Conservation (phyloP, 2,888 invertebrate genomes). For the Melanostoma mellinum region DNA sequence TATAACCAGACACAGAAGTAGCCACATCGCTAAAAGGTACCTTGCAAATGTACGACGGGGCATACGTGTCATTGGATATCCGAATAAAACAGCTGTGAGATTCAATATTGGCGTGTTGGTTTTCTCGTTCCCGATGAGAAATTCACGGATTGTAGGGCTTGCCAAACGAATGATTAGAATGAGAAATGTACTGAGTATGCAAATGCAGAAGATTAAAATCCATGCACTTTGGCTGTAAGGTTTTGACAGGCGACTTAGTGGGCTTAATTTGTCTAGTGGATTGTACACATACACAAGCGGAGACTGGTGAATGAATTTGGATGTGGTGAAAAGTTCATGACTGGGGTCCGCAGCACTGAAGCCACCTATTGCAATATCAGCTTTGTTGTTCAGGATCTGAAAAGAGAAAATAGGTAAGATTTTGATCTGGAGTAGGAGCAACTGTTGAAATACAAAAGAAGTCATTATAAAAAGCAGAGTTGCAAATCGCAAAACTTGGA, state of each 20-base stretch:
- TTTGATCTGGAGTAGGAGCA: no score
- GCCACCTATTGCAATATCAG: slow-evolving; percentile 77
- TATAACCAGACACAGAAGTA: slow-evolving; percentile 76
- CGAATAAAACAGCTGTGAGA: slow-evolving; percentile 74
- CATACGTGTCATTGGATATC: slow-evolving; percentile 74
- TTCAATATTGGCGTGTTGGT: slow-evolving; percentile 73
- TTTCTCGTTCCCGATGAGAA: slow-evolving; percentile 64
- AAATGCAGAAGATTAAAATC: slow-evolving; percentile 56
- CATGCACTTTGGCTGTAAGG: slow-evolving; percentile 75
- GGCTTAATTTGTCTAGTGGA: slow-evolving; percentile 65
- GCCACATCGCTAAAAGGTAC: slow-evolving; percentile 77
- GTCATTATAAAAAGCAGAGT: no score
- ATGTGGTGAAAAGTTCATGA: slow-evolving; percentile 73
- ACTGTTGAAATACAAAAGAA: no score
- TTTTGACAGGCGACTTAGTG: slow-evolving; percentile 73
- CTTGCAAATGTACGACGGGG: slow-evolving; percentile 75
- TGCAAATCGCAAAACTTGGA: no score
- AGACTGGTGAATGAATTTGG: slow-evolving; percentile 74
- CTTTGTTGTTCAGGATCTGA: slow-evolving; percentile 73
- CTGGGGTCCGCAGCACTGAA: slow-evolving; percentile 75
- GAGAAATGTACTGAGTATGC: not conserved
- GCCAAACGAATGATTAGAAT: slow-evolving; percentile 7
- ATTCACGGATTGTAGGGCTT: not conserved
- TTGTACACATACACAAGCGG: slow-evolving; percentile 74
- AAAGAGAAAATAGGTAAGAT: not conserved